A percentile compares a stretch with the other conserved stretches of the same genome.
Evolutionary conservation across 1,140 invertebrate genomes (phyloP).

Genomic region (Zeugodacus cucurbitae): DNA sequence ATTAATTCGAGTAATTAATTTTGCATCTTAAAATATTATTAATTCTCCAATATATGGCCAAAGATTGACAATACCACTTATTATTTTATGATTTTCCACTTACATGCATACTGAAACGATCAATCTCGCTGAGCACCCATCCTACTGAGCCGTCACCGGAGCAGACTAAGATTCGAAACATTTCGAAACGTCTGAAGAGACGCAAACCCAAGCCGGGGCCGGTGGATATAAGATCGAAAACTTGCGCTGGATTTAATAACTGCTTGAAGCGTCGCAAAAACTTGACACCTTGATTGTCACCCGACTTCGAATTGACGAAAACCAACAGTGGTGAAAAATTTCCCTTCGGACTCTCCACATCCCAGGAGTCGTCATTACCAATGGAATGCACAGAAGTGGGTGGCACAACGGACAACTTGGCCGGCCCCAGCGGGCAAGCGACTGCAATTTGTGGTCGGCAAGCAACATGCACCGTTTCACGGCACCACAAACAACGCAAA

Average conservation of each 20-base stretch:
- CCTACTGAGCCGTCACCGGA: slow-evolving; percentile 94
- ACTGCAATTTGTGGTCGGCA: slow-evolving; percentile 81
- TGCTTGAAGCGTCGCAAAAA: slow-evolving; percentile 95
- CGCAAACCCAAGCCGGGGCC: slow-evolving; percentile 88
- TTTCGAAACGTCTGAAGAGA: slow-evolving; percentile 90
- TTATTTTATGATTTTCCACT: no score
- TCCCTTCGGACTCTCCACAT: slow-evolving; percentile 81
- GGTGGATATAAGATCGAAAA: slow-evolving; percentile 92
- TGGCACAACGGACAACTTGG: slow-evolving; percentile 90
- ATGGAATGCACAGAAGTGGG: slow-evolving; percentile 92
- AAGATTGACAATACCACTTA: no score
- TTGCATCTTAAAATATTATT: no score
- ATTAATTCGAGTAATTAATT: no score
- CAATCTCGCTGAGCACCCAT: slow-evolving; percentile 94
- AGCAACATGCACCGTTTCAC: slow-evolving; percentile 88
- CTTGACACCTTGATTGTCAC: slow-evolving; percentile 97
- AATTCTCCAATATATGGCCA: no score
- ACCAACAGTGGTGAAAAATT: slow-evolving; percentile 84
- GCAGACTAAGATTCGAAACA: slow-evolving; percentile 91
- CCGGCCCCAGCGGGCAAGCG: slow-evolving; percentile 86
- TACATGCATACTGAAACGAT: slow-evolving; percentile 92
- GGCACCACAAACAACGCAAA: slow-evolving; percentile 96
- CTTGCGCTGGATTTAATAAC: slow-evolving; percentile 95
- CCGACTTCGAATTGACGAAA: slow-evolving; percentile 97
- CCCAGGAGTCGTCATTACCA: slow-evolving; percentile 90